Base-by-base conservation (phyloP, 2,797 vertebrate species). In the Sebastes elongatus region DNA sequence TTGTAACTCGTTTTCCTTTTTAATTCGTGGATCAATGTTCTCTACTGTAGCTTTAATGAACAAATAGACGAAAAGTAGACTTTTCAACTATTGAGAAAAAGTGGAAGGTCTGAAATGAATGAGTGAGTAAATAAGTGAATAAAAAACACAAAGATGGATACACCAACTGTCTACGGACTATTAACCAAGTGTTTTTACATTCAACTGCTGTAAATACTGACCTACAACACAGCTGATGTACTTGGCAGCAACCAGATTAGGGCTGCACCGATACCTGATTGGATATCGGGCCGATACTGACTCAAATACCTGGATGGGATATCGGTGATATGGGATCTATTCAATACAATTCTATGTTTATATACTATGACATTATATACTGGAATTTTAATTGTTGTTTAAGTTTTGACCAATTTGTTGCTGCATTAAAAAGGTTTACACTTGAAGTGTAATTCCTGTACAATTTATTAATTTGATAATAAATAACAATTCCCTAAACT, bases 41-140 rank as follows among this genome's bases (percentile, higher is more conserved):
- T 70, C 84, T 80, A 84, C 78, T 87, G 28, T 62, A 81, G 81
- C 86, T 72, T 68, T 94, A 94, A 93, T 83, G 62, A 81, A 61
- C 76, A 86, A 88, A 89, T 2, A 78, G 42, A 52, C 82, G 11
- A 52, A 2, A 64, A 33, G 11, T 30, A 10, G 82, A 89, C 81
- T 62, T 61, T 86, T 74, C 80, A 62, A 78, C 52, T 55, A 62
- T 20, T 80, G 42, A 83, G 64, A 49, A 49, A 20, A 28, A 69
- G n/a, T 25, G 22, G 9, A 60, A 38, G 8, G 23, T 46, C 32
- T 55, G 3, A 59, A 76, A 68, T 71, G 7, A 71, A 55, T 28
- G 22, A 46, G 9, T 32, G 9, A 49, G 22, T 28, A 42, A 68
- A 59, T 22, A 10, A 42, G 11, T 38, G 10, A 61, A 71, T 63